Evolutionary conservation across 2,888 invertebrate species (phyloP), one percentile per base, ranked within the genome.

Genomic region (Pandemis cinnamomeana): DNA sequence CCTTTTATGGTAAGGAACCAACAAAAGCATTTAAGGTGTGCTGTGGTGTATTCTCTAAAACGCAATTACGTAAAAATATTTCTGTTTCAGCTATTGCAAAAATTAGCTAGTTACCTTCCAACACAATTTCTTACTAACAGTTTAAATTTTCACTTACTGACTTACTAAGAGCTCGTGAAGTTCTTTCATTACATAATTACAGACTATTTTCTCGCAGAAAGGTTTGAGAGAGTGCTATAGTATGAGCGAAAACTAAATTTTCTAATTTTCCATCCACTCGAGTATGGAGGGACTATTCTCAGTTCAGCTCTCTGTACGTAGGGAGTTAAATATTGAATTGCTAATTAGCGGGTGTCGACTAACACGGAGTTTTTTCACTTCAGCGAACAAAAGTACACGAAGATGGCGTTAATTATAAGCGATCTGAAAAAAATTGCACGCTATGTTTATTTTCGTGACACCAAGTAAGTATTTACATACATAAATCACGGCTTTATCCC

Each of bases 141-240:
- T 67, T 53, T 51, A 13, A 67, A 67, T 67, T 55, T 67, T 53
- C 66, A 48, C 51, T 53, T 53, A n/a, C 53, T 46, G 46, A 46
- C 53, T 51, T 36, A 20, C 46, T 44, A 42, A 58, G 42, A 60
- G 55, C 20, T 42, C 44, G 7, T 44, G 36, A 58, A 48, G n/a
- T 60, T 60, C 20, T 58, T 41, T 69, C 69, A 73, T 73, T 69
- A 69, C 44, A 51, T 36, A 36, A 42, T 48, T 73, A 42, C 55
- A 42, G 36, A 15, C 20, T 20, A 2, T 15, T 46, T 55, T 46
- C 7, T 15, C 27, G 42, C 15, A 20, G 63, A 44, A 60, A 58
- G 55, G 15, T 6, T 11, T 11, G 68, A 67, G 68, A 68, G 1
- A 36, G 55, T 36, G 7, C 51, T 51, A 51, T 51, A 20, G 20